These are phyloP conservation scores for Nemurella pictetii DNA, from an alignment of 2,888 invertebrate species.

Conservation along the genomic window DNA sequence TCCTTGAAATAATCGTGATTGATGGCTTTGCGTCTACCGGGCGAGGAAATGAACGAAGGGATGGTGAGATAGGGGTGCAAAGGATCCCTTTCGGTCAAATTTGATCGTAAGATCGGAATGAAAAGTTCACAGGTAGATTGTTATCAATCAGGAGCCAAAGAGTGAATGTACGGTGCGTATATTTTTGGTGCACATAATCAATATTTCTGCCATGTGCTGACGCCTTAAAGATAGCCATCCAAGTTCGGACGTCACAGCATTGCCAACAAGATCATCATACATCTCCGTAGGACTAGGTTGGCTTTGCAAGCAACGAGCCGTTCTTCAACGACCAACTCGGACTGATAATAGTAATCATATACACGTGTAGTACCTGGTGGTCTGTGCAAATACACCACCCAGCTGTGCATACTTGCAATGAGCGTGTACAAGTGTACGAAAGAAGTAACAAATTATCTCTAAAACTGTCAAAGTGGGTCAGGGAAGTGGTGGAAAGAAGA, in stretches of 20 bases:
- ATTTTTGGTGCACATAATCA: background rate
- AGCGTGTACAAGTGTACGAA: background rate
- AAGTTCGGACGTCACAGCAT: no score
- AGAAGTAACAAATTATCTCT: background rate
- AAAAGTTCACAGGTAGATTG: background rate
- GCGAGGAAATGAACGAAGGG: background rate
- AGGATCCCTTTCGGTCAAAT: background rate
- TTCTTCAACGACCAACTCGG: background rate
- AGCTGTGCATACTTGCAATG: background rate
- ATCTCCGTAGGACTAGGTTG: background rate
- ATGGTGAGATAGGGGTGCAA: background rate
- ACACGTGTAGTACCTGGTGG: background rate
- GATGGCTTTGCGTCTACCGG: background rate
- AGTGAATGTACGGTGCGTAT: background rate
- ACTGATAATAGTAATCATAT: no score
- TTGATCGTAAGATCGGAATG: background rate
- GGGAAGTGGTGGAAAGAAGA: conserved; percentile 25
- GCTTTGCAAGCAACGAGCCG: background rate
- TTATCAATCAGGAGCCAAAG: background rate
- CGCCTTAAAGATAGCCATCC: no score
- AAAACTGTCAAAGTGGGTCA: conserved; percentile 32
- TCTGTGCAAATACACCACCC: background rate
- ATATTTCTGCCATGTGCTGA: no score
- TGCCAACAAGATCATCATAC: background rate
- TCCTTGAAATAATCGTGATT: background rate